Evolutionary conservation across 2,797 vertebrate species (phyloP).

Genomic region (Cynopterus sphinx): DNA sequence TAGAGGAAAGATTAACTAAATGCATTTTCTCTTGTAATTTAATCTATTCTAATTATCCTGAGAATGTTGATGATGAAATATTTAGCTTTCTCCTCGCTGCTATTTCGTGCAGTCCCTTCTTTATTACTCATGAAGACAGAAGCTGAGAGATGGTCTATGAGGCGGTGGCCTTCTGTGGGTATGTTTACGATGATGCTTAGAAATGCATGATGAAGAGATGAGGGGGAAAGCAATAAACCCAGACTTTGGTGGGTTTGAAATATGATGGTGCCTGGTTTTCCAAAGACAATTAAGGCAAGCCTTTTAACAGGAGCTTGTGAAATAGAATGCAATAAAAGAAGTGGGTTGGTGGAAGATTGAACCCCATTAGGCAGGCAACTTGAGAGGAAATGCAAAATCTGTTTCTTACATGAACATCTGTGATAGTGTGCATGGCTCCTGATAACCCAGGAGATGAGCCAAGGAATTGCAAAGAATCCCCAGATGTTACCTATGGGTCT

Average conservation of each 20-base stretch:
- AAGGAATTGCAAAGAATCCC: slow-evolving; percentile 44
- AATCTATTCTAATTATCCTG: slow-evolving; percentile 71
- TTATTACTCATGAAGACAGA: slow-evolving; percentile 46
- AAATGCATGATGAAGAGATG: slow-evolving; percentile 26
- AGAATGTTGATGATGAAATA: slow-evolving; percentile 72
- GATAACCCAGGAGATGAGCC: slow-evolving; percentile 58
- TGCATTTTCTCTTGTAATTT: slow-evolving; percentile 64
- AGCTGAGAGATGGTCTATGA: neutral
- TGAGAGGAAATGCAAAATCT: slow-evolving; percentile 44
- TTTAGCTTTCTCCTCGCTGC: slow-evolving; percentile 35
- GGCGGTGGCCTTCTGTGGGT: neutral
- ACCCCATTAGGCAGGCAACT: slow-evolving; percentile 8
- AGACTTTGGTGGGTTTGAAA: slow-evolving; percentile 6
- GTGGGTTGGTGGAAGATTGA: neutral
- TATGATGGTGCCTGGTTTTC: slow-evolving; percentile 54
- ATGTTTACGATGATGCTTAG: neutral
- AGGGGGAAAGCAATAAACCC: slow-evolving; percentile 29
- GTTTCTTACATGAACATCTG: slow-evolving; percentile 66
- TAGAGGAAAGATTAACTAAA: slow-evolving; percentile 74
- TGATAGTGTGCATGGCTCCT: slow-evolving; percentile 31
- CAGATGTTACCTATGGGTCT: slow-evolving; percentile 57
- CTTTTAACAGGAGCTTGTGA: slow-evolving; percentile 32
- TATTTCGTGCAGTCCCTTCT: slow-evolving; percentile 47
- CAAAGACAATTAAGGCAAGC: slow-evolving; percentile 51
- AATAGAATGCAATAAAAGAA: neutral